Evolutionary conservation across 1,140 invertebrate genomes (phyloP), one percentile per base, ranked within the genome.

Genomic region (Drosophila pruinosa): DNA sequence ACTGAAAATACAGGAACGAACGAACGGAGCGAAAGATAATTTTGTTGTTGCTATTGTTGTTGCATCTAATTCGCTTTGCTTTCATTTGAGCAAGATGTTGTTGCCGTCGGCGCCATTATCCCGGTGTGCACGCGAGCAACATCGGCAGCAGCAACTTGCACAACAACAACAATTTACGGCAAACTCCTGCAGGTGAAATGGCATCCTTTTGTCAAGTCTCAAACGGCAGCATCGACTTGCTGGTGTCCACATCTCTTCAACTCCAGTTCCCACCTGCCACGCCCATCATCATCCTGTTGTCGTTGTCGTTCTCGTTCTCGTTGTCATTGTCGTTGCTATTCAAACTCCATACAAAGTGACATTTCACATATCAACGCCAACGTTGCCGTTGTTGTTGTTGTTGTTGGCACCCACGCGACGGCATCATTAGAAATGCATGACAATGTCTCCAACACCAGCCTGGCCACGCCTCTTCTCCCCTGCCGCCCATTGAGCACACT

Each of bases 361-460:
- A 83, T 89, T 78, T 89, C 79, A 89, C 85, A 89, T 89, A 89
- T 89, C 79, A 89, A 77, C 75, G 48, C 26, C 39, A 28, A 7
- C 26, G 14, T 43, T 5, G 39, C 7, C 15, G 34, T 4, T 62
- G 19, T 4, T 19, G 12, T 10, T 50, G 19, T 17, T 67, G 41
- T 31, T 62, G 45, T 12, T 26, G 34, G 28, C 57, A 21, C 47
- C 64, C 36, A 36, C 50, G 61, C 78, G 57, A 68, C 69, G 70
- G 69, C 75, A 79, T 89, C 85, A 89, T 89, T 89, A 89, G 72
- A 82, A 82, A 89, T 89, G 86, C 88, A 89, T 89, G 86, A 89
- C 86, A 89, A 81, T 89, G 86, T 76, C 62, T 63, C 50, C 45
- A 36, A 17, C 64, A 56, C 48, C 53, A 47, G 15, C 48, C 38